These are phyloP conservation scores for Drosophila azteca DNA, from an alignment of 1,140 invertebrate species.

Conservation along the genomic window DNA sequence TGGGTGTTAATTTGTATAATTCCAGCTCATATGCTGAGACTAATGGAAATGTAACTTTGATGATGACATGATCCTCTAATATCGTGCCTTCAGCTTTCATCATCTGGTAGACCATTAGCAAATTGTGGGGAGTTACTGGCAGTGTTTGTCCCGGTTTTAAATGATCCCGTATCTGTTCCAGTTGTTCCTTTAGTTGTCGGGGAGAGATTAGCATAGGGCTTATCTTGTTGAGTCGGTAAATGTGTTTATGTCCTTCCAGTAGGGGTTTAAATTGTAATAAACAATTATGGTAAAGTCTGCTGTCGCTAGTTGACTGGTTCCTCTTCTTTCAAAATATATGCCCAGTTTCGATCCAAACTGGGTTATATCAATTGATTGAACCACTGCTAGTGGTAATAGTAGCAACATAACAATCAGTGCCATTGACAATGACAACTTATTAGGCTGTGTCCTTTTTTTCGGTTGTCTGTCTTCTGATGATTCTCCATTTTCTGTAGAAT, in stretches of 20 bases:
- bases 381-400: not conserved
- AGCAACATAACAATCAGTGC: not conserved
- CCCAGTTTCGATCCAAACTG: not conserved
- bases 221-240: too few species aligned
- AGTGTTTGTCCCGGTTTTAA: too few species aligned
- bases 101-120: not conserved
- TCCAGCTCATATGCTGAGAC: not conserved
- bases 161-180: not conserved
- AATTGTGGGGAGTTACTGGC: not conserved
- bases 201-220: too few species aligned
- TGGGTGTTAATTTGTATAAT: not conserved
- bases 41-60: constrained; percentile 3
- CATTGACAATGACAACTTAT: not conserved
- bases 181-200: not conserved
- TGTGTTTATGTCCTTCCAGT: not conserved
- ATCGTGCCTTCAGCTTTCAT: not conserved
- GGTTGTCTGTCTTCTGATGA: too few species aligned
- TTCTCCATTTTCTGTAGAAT: too few species aligned
- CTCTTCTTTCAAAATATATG: not conserved
- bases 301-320: too few species aligned
- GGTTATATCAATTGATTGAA: not conserved
- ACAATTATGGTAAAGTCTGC: too few species aligned
- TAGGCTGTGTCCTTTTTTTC: too few species aligned
- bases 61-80: not conserved
- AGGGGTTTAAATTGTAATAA: too few species aligned